Evolutionary conservation across 2,888 invertebrate species (phyloP), one percentile per base, ranked within the genome.

Genomic region (Craniophora ligustri): DNA sequence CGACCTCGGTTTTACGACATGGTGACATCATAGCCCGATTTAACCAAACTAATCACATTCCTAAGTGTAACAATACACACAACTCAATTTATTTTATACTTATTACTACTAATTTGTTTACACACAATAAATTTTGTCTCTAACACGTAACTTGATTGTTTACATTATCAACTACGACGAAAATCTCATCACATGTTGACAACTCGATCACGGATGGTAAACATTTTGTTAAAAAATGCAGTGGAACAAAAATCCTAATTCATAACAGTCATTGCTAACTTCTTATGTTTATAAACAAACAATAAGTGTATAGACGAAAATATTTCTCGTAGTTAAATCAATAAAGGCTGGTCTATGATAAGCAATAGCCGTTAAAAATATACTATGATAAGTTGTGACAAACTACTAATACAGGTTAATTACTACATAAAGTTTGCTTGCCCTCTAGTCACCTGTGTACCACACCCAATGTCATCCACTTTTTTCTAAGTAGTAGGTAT

Each of bases 1-100:
- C 90, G 93, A 88, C 93, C 92, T 92, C 92, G 92, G 84, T 82
- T 92, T 89, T 90, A 92, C 91, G 92, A 92, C 88, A 89, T 72
- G 78, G 88, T 93, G 93, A 93, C 92, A 92, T 93, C 93, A 93
- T 92, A 89, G 78, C 88, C 83, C 80, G 78, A 90, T 88, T 82
- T 92, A 92, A 85, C 84, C 78, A 67, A 72, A 75, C 76, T 84
- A 83, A 84, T 83, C 79, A 78, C 78, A 84, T 81, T 79, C 77
- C 71, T 71, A 57, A 48, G 56, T 68, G 46, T 65, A 68, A 62
- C 49, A 58, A 60, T 61, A 59, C 18, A 34, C 13, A 34, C 21
- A 38, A 23, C 23, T 26, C 26, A 26, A 26, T 26, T n/a, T 26
- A 0, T 23, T 3, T 10, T 10, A 23, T 23, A 38, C 34, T 50